Percentiles rank a stretch among this genome's conserved stretches.
Conservation (phyloP, 2,797 vertebrate genomes). For the Petrocephalus schoutedeni region DNA sequence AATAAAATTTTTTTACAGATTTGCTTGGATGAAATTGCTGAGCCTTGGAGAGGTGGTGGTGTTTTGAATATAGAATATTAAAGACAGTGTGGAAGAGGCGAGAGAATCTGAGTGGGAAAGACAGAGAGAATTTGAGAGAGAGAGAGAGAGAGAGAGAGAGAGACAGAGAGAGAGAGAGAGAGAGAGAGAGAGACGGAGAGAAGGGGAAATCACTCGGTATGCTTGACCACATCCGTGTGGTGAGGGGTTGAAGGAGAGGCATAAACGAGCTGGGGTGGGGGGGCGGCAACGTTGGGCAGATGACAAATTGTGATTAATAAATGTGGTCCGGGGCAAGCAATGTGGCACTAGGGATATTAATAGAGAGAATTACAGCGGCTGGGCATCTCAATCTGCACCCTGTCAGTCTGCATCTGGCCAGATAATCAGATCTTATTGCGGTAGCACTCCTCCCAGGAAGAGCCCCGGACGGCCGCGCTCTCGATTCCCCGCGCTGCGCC, state of each 20-base stretch:
- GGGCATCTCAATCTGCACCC: conserved; percentile 76
- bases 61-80: conserved; percentile 50
- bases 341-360: conserved; percentile 72
- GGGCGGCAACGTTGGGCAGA: conserved; percentile 62
- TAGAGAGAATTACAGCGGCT: conserved; percentile 74
- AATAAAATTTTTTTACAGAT: neutral
- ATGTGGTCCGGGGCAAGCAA: conserved; percentile 65
- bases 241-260: conserved; percentile 43
- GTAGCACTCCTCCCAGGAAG: conserved; percentile 56
- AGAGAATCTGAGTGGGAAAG: conserved; percentile 25
- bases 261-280: neutral
- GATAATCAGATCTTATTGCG: conserved; percentile 75
- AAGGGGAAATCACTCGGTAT: conserved; percentile 58
- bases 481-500: conserved; percentile 10
- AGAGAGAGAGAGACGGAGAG: neutral
- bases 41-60: conserved; percentile 42
- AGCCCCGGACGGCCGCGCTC: conserved; percentile 27
- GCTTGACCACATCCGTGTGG: conserved; percentile 64
- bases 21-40: conserved; percentile 34
- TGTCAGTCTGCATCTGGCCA: conserved; percentile 75
- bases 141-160: neutral
- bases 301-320: conserved; percentile 84
- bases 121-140: conserved; percentile 34
- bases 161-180: conserved; percentile 31
- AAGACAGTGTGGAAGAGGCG: conserved; percentile 9